Base-by-base conservation (phyloP, 2,888 invertebrate genomes). In the Thereva nobilitata region DNA sequence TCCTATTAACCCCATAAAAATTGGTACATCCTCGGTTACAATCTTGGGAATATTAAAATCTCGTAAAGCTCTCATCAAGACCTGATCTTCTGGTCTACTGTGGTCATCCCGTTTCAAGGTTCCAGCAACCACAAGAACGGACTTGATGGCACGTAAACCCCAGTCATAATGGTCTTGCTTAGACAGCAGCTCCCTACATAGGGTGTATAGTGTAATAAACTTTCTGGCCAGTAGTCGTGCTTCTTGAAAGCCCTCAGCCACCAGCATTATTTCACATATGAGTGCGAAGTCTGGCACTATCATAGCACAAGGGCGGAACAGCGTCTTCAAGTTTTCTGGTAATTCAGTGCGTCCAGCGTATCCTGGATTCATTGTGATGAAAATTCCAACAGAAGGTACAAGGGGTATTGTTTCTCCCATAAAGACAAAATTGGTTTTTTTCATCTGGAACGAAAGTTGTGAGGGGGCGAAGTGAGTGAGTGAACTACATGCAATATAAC, bases 151-250 rank as follows among this genome's bases (percentile, higher is more conserved):
- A 72, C 97, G 83, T 66, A 97, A 83, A n/a, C 97, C 97, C 97
- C 97, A 95, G 83, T 97, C 97, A 77, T 97, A 97, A 80, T 97
- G 97, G 80, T 97, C 96, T 81, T 95, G 93, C 78, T 96, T 95
- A 53, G 95, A 96, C 7, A 97, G 83, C 72, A 97, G 82, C 80
- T 97, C 97, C 72, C 88, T 87, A 78, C 97, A 97, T 70, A 97
- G 82, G 5, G 91, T 93, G 79, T 97, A 97, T 12, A 97, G 84
- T 0, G 97, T 97, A 77, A 97, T 95, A 80, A 97, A 97, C 82
- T 97, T 97, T 71, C 95, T 86, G 12, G 96, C 96, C 71, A 97
- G 80, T 49, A 95, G 81, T 71, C 94, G 86, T 3, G 97, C 96
- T 68, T 97, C 96, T 78, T 95, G 90, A 80, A 97, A 97, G 52